Percentiles rank a stretch among this genome's conserved stretches.
phyloP scores from a whole-genome alignment of 2,113 vertebrate genomes.

The Aphelocoma coerulescens region DNA sequence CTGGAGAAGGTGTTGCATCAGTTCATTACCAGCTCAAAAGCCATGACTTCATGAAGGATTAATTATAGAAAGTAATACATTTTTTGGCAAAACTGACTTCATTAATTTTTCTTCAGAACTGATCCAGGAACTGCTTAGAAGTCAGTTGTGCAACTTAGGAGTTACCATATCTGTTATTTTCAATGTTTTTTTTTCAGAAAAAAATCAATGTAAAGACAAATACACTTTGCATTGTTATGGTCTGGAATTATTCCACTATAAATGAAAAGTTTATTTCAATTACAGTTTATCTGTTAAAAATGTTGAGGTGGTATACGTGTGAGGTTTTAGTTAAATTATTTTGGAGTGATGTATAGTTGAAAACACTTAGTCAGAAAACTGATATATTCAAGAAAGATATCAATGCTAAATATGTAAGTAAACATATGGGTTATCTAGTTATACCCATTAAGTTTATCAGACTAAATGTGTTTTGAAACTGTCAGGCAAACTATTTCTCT shows the following conservation, averaged over 20 bases:
- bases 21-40: neutral
- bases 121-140: neutral
- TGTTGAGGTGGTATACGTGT: neutral
- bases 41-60: neutral
- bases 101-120: neutral
- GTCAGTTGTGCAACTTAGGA: neutral
- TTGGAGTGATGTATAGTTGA: neutral
- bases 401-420: neutral
- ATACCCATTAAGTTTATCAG: neutral
- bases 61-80: neutral
- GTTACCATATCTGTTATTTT: neutral
- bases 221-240: neutral
- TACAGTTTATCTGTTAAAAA: neutral
- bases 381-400: neutral
- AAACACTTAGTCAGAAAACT: neutral
- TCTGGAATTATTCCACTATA: neutral
- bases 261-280: neutral
- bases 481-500: neutral
- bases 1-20: neutral
- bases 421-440: neutral
- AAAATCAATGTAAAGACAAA: neutral
- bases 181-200: neutral
- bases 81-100: neutral
- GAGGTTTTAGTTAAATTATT: neutral
- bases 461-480: neutral